Base-by-base conservation (phyloP, 1,140 invertebrate species). In the Drosophila funebris region DNA sequence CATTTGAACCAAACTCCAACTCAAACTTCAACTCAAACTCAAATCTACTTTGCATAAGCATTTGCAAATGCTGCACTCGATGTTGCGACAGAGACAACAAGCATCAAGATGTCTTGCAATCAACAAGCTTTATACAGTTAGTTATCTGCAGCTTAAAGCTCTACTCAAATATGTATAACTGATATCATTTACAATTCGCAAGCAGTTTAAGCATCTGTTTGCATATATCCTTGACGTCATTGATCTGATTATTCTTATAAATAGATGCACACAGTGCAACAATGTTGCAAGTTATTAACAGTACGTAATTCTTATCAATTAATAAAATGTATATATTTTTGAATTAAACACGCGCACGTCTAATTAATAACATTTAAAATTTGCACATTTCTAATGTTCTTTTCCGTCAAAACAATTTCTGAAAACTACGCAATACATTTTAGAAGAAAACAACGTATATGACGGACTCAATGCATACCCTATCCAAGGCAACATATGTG, bases 31-130 rank as follows among this genome's bases (percentile, higher is more conserved):
- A n/a, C n/a, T n/a, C n/a, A n/a, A n/a, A 41, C 44, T 33, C 46
- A 52, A 52, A 62, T 62, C 62, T 67, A 39, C 62, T 67, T 72
- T 72, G 62, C 69, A 72, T 67, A 48, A 62, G 58, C 33, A 67
- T 64, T 71, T 64, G 50, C 27, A 31, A 8, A 24, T 14, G 36
- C 5, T 2, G 2, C 18, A 4, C 36, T 4, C 52, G 5, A 16
- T 4, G 1, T 4, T 29, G 13, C 20, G 1, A 11, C 41, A 44
- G 0, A 4, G 2, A 18, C 16, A 6, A 41, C 39, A 41, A 7
- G 13, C 43, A 29, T 16, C 29, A 24, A 48, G 13, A 48, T 48
- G 44, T 48, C 29, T 36, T 33, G 29, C 48, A 52, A 31, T 52
- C 14, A 31, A 16, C 14, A 9, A 52, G 6, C 8, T 18, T 16